Conservation (phyloP, 2,888 invertebrate genomes). For the Tricholauxania praeusta region DNA sequence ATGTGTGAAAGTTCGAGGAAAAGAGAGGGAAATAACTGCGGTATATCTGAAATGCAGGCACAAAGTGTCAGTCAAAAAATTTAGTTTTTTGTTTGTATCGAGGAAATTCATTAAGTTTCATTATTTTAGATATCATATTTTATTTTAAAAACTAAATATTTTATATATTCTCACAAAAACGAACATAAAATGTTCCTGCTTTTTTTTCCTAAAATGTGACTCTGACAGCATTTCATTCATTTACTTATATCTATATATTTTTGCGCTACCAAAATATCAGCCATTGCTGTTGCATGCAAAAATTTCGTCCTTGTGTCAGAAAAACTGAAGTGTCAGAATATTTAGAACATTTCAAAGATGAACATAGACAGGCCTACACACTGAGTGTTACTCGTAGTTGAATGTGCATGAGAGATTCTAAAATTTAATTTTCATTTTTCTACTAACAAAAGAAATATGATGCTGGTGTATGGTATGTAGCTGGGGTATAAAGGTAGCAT, state of each 20-base stretch:
- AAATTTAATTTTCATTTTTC: conserved; percentile 1
- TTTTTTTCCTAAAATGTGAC: not conserved
- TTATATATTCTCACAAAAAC: not conserved
- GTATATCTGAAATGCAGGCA: not conserved
- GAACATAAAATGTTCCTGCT: not conserved
- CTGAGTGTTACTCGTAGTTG: not conserved
- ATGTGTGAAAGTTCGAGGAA: conserved; percentile 38
- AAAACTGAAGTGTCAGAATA: conserved; percentile 27
- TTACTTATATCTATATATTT: not conserved
- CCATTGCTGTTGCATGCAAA: conserved; percentile 5
- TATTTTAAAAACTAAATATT: not conserved
- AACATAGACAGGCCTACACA: conserved; percentile 32
- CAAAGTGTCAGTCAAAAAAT: too few species aligned
- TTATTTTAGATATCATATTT: too few species aligned
- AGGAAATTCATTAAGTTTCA: too few species aligned
- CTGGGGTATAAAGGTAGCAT: not conserved
- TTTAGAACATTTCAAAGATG: conserved; percentile 34
- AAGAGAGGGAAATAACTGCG: not conserved
- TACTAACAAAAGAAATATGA: not conserved
- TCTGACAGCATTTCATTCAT: conserved; percentile 14
- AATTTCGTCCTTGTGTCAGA: conserved; percentile 22
- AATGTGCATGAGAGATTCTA: conserved; percentile 2
- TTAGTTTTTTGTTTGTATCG: too few species aligned
- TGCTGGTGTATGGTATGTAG: not conserved
- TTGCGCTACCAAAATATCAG: not conserved